These are phyloP conservation scores for Zosterops borbonicus DNA, from an alignment of 2,113 vertebrate species.

Conservation along the genomic window DNA sequence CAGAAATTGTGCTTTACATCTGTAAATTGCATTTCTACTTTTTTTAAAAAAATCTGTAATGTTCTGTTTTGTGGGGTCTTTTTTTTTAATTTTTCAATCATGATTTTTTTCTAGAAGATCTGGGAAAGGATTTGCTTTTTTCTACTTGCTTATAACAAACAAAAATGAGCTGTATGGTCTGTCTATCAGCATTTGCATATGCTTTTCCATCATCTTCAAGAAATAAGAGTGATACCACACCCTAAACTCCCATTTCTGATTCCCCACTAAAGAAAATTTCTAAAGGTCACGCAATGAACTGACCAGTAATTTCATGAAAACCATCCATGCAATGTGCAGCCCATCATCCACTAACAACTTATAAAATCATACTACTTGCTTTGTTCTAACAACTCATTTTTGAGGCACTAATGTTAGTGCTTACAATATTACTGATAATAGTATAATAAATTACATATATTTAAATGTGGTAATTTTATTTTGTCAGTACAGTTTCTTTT, in stretches of 20 bases:
- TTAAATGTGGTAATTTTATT: not conserved
- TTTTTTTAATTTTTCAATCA: not conserved
- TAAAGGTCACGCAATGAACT: not conserved
- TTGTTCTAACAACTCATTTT: not conserved
- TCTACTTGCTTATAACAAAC: not conserved
- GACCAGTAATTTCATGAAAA: not conserved
- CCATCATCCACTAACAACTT: not conserved
- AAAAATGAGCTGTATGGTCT: not conserved
- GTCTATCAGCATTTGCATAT: not conserved
- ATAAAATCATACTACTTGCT: not conserved
- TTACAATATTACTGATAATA: not conserved
- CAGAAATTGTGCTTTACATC: not conserved
- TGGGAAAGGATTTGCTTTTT: not conserved
- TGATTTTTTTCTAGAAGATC: not conserved
- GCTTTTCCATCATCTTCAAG: not conserved
- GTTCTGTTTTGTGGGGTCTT: not conserved
- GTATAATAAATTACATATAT: rapidly evolving
- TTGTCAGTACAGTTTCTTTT: not conserved
- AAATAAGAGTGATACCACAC: rapidly evolving
- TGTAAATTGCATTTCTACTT: not conserved
- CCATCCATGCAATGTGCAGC: not conserved
- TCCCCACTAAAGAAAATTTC: not conserved
- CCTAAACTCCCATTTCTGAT: not conserved
- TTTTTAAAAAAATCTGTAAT: not conserved
- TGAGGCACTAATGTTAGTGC: not conserved